Base-by-base conservation (phyloP, 2,888 invertebrate species). In the Ligdia adustata region DNA sequence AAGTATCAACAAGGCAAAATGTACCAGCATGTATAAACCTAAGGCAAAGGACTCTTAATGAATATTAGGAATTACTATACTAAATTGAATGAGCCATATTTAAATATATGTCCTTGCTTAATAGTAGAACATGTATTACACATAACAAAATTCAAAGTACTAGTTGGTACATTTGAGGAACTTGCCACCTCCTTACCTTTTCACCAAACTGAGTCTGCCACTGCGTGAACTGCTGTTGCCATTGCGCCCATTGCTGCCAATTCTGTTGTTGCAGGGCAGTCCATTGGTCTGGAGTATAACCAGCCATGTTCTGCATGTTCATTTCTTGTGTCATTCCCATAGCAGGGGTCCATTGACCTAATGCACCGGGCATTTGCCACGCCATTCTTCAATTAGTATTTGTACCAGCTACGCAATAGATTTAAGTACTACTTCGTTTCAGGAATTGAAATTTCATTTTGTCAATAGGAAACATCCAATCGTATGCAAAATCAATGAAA, bases 191-290 rank as follows among this genome's bases (percentile, higher is more conserved):
- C 48, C 57, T 46, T 49, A 94, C 94, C 92, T 94, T 94, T 45
- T 93, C 94, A 32, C 94, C 95, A 75, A 94, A 95, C 66, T 94
- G 94, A 50, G 91, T 92, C 71, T 95, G 95, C 95, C 94, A 94
- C 64, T 94, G 94, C 34, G 93, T 92, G 80, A 94, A 95, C 65
- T 95, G 95, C 59, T 93, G 93, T 64, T 95, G 94, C 95, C 95
- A 95, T 60, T 94, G 94, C 5, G 93, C 92, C 93, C 94, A 94
- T 60, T 95, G 94, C 56, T 93, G 92, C 92, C 94, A 94, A 66
- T 93, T 93, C 72, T 94, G 93, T 60, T 94, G 94, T 67, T 94
- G 94, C 79, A 93, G 88, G 59, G 92, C 85, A 28, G 93, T 88
- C 94, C 94, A 94, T 75, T 94, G 94, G 61, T 94, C 94, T 28